phyloP scores from a whole-genome alignment of 2,888 invertebrate species.

The Eurytoma californica region DNA sequence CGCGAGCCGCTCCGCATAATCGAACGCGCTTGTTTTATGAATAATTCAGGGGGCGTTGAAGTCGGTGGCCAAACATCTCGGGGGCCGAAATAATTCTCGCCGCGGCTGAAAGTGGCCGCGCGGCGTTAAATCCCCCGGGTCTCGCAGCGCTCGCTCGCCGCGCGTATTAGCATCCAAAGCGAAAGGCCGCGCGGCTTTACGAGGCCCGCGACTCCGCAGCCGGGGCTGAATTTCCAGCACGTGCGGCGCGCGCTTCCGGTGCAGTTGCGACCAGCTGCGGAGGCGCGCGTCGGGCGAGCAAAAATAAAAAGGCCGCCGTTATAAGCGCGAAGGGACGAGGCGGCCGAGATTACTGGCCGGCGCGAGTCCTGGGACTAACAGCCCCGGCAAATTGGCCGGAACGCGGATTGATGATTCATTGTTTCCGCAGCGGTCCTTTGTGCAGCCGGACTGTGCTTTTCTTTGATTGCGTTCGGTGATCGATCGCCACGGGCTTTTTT shows the following conservation, averaged over 20 bases:
- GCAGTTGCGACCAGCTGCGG: too few relatives aligned
- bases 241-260: not conserved
- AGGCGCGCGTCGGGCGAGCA: too few relatives aligned
- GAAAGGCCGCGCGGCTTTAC: constrained; percentile 41
- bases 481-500: too few relatives aligned
- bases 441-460: too few relatives aligned
- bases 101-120: not conserved
- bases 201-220: constrained; percentile 25
- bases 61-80: not conserved
- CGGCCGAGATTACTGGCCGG: not conserved
- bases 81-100: not conserved
- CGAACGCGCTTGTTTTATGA: too few relatives aligned
- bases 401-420: constrained; percentile 5
- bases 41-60: not conserved
- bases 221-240: constrained; percentile 34
- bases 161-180: constrained; percentile 49
- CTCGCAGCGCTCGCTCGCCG: not conserved
- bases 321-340: too few relatives aligned
- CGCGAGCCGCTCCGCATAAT: too few relatives aligned
- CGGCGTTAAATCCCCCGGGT: constrained; percentile 6
- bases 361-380: not conserved
- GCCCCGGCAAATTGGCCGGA: constrained; percentile 14
- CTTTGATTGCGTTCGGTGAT: too few relatives aligned
- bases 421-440: constrained; percentile 5
- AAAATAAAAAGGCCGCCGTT: too few relatives aligned